Conservation (phyloP, 2,888 invertebrate genomes). For the Norana najaformis region DNA sequence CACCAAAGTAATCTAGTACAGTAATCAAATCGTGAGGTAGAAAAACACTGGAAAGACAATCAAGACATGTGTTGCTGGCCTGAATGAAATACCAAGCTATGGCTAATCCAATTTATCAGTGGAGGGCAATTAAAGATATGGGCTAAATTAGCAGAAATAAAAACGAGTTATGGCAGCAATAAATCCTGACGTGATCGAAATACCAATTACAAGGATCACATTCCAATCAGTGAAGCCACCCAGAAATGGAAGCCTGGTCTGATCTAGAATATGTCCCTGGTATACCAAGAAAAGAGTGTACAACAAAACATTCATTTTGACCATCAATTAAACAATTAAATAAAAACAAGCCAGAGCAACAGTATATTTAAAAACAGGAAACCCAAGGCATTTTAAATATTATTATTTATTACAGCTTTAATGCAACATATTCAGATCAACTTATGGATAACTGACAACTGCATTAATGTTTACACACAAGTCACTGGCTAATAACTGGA, state of each 20-base stretch:
- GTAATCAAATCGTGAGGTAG: neutral
- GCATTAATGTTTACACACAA: neutral
- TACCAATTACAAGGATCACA: neutral
- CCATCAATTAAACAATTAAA: neutral
- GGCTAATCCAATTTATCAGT: neutral
- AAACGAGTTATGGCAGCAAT: neutral
- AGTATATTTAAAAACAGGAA: neutral
- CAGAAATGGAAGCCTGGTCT: too few relatives aligned
- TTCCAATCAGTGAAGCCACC: neutral
- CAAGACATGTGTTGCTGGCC: neutral
- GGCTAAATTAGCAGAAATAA: neutral
- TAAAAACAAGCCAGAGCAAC: too few relatives aligned
- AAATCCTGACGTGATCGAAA: neutral
- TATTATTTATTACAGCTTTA: neutral
- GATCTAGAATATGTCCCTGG: neutral
- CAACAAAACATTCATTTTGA: neutral
- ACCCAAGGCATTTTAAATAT: neutral
- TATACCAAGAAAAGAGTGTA: neutral
- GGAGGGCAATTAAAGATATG: neutral
- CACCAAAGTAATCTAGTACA: neutral
- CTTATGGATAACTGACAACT: neutral
- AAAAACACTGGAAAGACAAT: neutral
- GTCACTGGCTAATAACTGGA: neutral
- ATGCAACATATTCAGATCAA: conserved; percentile 20
- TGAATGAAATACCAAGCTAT: neutral